A percentile compares a stretch with the other conserved stretches of the same genome.
Evolutionary conservation across 2,113 vertebrate species (phyloP).

Genomic region (Alligator mississippiensis): DNA sequence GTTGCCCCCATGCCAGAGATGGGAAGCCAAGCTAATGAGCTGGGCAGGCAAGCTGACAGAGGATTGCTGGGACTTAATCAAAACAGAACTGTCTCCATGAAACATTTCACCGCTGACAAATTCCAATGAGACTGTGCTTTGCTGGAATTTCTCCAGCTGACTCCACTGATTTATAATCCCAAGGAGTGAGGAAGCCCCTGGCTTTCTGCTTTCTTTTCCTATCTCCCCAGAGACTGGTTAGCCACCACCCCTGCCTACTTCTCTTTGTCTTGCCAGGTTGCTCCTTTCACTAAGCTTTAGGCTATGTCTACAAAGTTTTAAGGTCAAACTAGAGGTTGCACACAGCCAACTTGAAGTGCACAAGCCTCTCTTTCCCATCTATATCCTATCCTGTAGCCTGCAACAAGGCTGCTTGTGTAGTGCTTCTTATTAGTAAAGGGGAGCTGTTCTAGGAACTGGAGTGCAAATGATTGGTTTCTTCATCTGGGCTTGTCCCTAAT

Average conservation of each 20-base stretch:
- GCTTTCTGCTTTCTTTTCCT: constrained; percentile 26
- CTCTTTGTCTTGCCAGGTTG: constrained; percentile 49
- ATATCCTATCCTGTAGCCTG: no score
- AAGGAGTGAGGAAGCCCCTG: constrained; percentile 33
- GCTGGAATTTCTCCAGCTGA: neutral
- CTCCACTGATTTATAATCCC: constrained; percentile 13
- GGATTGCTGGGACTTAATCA: neutral
- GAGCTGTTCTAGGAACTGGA: no score
- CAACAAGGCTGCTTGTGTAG: no score
- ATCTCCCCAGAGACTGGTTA: constrained; percentile 16
- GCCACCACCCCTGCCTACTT: constrained; percentile 33
- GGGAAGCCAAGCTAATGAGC: neutral
- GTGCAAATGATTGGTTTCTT: no score
- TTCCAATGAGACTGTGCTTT: neutral
- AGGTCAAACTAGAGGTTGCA: no score
- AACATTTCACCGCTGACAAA: neutral
- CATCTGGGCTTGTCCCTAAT: no score
- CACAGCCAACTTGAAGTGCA: no score
- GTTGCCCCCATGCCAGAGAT: neutral
- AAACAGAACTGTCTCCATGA: constrained; percentile 1
- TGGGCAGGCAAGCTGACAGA: neutral
- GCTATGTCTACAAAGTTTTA: no score
- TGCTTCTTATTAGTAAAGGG: no score
- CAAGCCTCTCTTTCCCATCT: no score
- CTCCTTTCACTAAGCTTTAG: neutral